phyloP scores from a whole-genome alignment of 2,797 vertebrate species.

The Zenarchopterus dispar region DNA sequence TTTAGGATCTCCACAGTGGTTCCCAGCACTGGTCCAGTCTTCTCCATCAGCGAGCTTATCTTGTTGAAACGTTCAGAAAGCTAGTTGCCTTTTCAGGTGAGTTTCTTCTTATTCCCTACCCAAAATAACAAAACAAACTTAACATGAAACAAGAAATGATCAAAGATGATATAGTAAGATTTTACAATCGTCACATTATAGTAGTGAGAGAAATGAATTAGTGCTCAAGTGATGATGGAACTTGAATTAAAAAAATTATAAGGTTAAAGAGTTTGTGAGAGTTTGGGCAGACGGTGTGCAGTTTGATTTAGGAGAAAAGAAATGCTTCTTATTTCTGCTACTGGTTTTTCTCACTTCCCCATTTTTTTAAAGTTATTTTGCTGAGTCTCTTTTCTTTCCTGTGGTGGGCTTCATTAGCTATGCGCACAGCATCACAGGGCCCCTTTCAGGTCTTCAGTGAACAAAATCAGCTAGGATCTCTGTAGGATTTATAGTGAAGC shows the following conservation, averaged over 20 bases:
- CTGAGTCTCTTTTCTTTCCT: constrained; percentile 37
- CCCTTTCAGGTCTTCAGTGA: constrained; percentile 54
- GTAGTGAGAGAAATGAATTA: no score
- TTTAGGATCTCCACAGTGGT: no score
- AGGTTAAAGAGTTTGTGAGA: not conserved
- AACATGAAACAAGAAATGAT: no score
- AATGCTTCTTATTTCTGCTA: constrained; percentile 23
- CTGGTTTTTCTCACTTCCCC: constrained; percentile 49
- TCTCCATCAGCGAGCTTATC: no score
- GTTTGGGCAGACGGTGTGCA: constrained; percentile 1
- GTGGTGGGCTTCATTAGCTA: constrained; percentile 68
- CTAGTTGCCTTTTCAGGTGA: no score
- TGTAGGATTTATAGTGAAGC: constrained; percentile 63
- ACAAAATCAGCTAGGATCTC: constrained; percentile 63
- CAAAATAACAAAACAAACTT: no score
- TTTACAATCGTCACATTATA: no score
- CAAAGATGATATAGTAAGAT: no score
- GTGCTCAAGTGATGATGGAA: not conserved
- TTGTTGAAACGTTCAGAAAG: no score
- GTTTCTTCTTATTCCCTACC: no score
- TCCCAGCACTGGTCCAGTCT: no score
- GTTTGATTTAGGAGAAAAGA: constrained; percentile 31
- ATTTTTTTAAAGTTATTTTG: constrained; percentile 39
- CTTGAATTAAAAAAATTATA: constrained; percentile 8
- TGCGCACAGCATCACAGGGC: constrained; percentile 56